Percentiles rank a stretch among this genome's conserved stretches.
phyloP scores from a whole-genome alignment of 2,888 invertebrate genomes.

The Drosophila pseudotakahashii region DNA sequence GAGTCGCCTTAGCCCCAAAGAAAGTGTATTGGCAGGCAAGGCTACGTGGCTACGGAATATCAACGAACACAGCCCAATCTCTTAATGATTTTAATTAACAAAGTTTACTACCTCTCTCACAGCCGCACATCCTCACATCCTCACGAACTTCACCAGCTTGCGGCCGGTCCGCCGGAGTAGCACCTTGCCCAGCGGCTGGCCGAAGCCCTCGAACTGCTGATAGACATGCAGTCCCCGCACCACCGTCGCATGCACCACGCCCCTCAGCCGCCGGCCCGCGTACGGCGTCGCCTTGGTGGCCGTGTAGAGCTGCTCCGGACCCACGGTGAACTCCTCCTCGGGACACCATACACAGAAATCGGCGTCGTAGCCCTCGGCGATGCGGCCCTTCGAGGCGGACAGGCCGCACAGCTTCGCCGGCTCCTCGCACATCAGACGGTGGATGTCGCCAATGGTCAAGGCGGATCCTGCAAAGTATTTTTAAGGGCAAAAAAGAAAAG shows the following conservation, averaged over 20 bases:
- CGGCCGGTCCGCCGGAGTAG: constrained; percentile 79
- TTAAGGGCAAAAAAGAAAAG: not conserved
- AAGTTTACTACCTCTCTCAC: constrained; percentile 43
- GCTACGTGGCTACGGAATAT: constrained; percentile 7
- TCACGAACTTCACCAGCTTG: constrained; percentile 83
- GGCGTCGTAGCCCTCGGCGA: constrained; percentile 88
- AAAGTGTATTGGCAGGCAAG: not conserved
- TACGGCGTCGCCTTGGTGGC: constrained; percentile 91
- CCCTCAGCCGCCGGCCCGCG: constrained; percentile 86
- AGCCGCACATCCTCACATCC: constrained; percentile 70
- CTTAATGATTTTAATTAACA: constrained; percentile 55
- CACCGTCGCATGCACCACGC: constrained; percentile 88
- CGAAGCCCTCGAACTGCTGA: constrained; percentile 82
- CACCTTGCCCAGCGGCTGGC: constrained; percentile 83
- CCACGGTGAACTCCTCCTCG: constrained; percentile 86
- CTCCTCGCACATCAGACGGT: constrained; percentile 86
- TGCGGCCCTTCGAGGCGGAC: constrained; percentile 87
- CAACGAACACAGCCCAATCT: constrained; percentile 23
- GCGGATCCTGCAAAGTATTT: not conserved
- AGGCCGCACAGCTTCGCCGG: constrained; percentile 88
- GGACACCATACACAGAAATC: constrained; percentile 90
- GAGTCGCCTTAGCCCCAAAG: not conserved
- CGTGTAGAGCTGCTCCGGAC: constrained; percentile 87
- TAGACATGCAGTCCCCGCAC: constrained; percentile 88
- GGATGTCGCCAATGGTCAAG: constrained; percentile 85